Percentiles rank a stretch among this genome's conserved stretches.
Conservation (phyloP, 2,888 invertebrate genomes). For the Drosophila longiperda region DNA sequence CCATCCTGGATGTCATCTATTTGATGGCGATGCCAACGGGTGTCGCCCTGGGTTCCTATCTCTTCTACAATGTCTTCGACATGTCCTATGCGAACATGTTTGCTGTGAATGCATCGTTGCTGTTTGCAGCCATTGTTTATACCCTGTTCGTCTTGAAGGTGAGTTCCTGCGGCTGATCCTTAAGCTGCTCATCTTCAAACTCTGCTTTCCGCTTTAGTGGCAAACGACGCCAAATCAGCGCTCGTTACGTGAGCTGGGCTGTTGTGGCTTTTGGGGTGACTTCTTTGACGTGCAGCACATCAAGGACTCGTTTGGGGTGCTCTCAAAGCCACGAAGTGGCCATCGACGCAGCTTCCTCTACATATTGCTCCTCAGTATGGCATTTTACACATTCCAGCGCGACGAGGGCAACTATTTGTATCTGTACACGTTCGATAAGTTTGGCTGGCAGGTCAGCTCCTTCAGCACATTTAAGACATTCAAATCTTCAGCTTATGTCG, state of each 20-base stretch:
- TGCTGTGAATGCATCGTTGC: slow-evolving; percentile 88
- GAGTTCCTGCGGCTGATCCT: slow-evolving; percentile 5
- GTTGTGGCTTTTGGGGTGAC: slow-evolving; percentile 87
- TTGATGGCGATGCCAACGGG: slow-evolving; percentile 94
- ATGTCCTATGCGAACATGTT: slow-evolving; percentile 91
- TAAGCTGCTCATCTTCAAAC: background rate
- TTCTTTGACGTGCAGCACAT: slow-evolving; percentile 91
- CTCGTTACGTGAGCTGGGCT: slow-evolving; percentile 87
- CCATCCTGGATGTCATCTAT: slow-evolving; percentile 92
- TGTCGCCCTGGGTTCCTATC: slow-evolving; percentile 89
- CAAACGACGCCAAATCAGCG: slow-evolving; percentile 89
- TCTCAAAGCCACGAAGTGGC: slow-evolving; percentile 87
- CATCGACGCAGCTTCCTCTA: slow-evolving; percentile 88
- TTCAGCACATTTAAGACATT: slow-evolving; percentile 91
- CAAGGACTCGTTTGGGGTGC: slow-evolving; percentile 87
- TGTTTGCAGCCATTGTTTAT: slow-evolving; percentile 88
- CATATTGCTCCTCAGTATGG: slow-evolving; percentile 90
- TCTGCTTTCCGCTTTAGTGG: slow-evolving; percentile 85
- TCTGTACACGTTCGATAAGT: slow-evolving; percentile 90
- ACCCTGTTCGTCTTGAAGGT: slow-evolving; percentile 87
- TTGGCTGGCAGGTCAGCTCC: slow-evolving; percentile 89
- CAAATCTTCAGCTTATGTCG: slow-evolving; percentile 89
- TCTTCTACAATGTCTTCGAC: slow-evolving; percentile 88
- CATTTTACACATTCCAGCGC: slow-evolving; percentile 92
- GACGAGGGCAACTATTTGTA: slow-evolving; percentile 92